Conservation (phyloP, 2,797 vertebrate species). For the Toxotes lorentzi region DNA sequence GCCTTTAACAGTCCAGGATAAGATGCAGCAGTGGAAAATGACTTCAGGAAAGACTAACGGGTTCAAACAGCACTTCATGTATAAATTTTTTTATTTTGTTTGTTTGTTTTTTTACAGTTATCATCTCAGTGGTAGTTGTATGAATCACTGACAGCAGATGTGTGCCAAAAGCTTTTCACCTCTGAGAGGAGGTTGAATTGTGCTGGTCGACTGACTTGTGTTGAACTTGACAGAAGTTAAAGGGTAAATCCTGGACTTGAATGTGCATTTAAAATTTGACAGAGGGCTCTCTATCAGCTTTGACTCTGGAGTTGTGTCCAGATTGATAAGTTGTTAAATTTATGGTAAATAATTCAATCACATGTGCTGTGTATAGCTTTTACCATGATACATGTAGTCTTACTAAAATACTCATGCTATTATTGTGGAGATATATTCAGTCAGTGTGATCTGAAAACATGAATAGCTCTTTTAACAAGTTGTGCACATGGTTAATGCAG, state of each 20-base stretch:
- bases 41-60: slow-evolving; percentile 11
- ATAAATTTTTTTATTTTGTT: not conserved
- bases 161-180: slow-evolving; percentile 42
- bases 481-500: slow-evolving; percentile 42
- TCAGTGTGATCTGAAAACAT: slow-evolving; percentile 43
- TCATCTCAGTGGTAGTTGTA: slow-evolving; percentile 22
- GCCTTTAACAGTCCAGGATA: slow-evolving; percentile 80
- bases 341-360: slow-evolving; percentile 40
- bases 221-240: slow-evolving; percentile 22
- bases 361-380: slow-evolving; percentile 60
- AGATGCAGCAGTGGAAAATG: not conserved
- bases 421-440: slow-evolving; percentile 43
- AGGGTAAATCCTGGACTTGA: slow-evolving; percentile 79
- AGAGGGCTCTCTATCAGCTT: slow-evolving; percentile 83
- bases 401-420: slow-evolving; percentile 42
- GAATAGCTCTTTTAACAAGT: slow-evolving; percentile 32
- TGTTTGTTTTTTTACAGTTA: not conserved
- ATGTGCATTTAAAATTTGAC: slow-evolving; percentile 83
- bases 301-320: slow-evolving; percentile 71
- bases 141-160: slow-evolving; percentile 30
- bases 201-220: slow-evolving; percentile 42
- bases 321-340: slow-evolving; percentile 65
- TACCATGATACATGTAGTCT: slow-evolving; percentile 37
- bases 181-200: slow-evolving; percentile 20
- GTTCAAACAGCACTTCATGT: slow-evolving; percentile 37